Evolutionary conservation across 2,113 vertebrate species (phyloP), one percentile per base, ranked within the genome.

Genomic region (Eurypyga helias): DNA sequence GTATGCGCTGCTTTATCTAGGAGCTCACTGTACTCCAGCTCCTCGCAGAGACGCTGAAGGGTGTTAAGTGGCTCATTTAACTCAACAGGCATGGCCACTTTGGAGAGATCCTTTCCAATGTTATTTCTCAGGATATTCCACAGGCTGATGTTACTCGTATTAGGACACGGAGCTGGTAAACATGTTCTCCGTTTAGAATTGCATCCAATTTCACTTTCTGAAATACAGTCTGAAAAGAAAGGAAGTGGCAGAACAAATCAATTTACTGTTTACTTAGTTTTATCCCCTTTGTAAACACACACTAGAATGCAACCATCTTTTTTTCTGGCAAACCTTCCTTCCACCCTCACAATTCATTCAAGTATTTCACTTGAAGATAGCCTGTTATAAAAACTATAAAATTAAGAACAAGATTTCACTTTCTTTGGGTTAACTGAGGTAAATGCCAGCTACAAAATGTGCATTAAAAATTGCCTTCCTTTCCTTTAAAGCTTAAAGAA

Each of bases 101-200:
- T 99, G 83, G 99, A 99, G 67, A 99, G 98, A 93, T 99, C 99
- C 97, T 99, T 99, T 38, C 99, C 99, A 5, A 99, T 99, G 97
- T 99, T 99, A 70, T 99, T 99, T 73, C 98, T 98, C 83, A 99
- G 98, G 95, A 99, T 99, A 97, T 99, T 99, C 99, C 99, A 99
- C 10, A 99, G 94, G 96, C 99, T 99, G 98, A 99, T 98, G 96
- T 98, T 99, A 90, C 99, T 99, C 25, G 98, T 99, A 89, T 98
- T 99, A 58, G 99, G 99, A 54, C 99, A 98, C 0, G 98, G 98
- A 0, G 98, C 98, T 1, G 99, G 99, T 60, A 99, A 97, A 87
- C 98, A 98, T 0, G 99, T 99, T 84, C 98, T 97, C 61, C 99
- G 97, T 65, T 98, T 98, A 69, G 96, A 98, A 85, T 88, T 96